These are phyloP conservation scores for Macropis europaea DNA, from an alignment of 2,888 invertebrate genomes.

Conservation along the genomic window DNA sequence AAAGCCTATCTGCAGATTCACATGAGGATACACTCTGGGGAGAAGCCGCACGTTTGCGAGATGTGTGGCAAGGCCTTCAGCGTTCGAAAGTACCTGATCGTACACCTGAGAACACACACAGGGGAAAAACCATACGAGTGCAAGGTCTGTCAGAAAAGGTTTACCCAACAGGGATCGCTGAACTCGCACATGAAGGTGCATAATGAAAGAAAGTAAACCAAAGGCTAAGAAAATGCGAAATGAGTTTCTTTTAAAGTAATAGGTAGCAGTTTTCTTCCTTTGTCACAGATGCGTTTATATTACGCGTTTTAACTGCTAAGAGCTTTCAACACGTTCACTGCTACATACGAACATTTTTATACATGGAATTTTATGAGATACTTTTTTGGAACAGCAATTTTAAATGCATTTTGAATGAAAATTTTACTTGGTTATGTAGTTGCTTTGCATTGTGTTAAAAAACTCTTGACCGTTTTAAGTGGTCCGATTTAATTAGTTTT, in stretches of 20 bases:
- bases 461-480: background rate
- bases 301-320: background rate
- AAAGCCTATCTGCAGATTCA: slow-evolving; percentile 71
- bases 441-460: too few species aligned
- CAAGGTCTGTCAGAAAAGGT: slow-evolving; percentile 75
- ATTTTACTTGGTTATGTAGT: too few species aligned
- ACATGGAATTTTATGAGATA: background rate
- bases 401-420: background rate
- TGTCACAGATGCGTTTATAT: background rate
- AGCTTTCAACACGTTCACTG: background rate
- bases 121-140: slow-evolving; percentile 75
- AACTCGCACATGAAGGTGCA: slow-evolving; percentile 74
- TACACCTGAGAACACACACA: slow-evolving; percentile 74
- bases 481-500: background rate
- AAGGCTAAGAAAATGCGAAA: too few species aligned
- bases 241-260: background rate
- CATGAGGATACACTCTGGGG: slow-evolving; percentile 73
- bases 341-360: background rate
- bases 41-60: slow-evolving; percentile 72
- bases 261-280: background rate
- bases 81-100: slow-evolving; percentile 71
- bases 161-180: slow-evolving; percentile 77
- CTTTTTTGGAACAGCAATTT: background rate
- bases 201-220: slow-evolving; percentile 64
- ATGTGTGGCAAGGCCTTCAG: slow-evolving; percentile 73